Conservation (phyloP, 1,140 invertebrate species). For the Aphelenchoides fujianensis region DNA sequence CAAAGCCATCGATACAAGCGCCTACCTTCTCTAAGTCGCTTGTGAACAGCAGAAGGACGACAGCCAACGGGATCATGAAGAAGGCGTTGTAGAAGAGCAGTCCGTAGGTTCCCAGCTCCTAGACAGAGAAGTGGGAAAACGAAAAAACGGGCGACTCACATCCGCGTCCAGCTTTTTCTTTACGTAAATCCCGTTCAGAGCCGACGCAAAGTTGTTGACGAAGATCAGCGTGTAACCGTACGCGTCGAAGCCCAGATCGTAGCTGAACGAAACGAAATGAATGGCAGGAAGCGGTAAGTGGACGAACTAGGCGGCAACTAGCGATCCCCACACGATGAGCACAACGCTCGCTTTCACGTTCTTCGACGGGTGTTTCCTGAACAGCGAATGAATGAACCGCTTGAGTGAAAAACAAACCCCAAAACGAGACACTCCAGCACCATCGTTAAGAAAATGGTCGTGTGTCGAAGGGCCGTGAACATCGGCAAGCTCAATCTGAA, state of each 20-base stretch:
- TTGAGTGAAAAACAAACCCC: slow-evolving; percentile 66
- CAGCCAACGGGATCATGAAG: slow-evolving; percentile 83
- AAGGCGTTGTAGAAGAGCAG: slow-evolving; percentile 93
- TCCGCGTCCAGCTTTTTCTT: slow-evolving; percentile 91
- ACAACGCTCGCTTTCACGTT: slow-evolving; percentile 80
- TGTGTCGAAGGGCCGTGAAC: slow-evolving; percentile 91
- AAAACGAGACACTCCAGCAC: slow-evolving; percentile 84
- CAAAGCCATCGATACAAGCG: neutral
- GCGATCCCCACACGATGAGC: slow-evolving; percentile 88
- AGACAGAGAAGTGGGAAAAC: too few species aligned
- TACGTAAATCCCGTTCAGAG: slow-evolving; percentile 90
- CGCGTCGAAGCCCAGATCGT: slow-evolving; percentile 69
- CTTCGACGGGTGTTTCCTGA: slow-evolving; percentile 64
- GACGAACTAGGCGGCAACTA: slow-evolving; percentile 66
- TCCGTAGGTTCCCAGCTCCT: slow-evolving; percentile 89
- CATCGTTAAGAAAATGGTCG: slow-evolving; percentile 99
- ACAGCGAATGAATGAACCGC: slow-evolving; percentile 20
- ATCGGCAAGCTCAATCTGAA: slow-evolving; percentile 91
- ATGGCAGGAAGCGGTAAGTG: slow-evolving; percentile 32
- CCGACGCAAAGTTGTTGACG: slow-evolving; percentile 79
- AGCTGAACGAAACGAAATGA: slow-evolving; percentile 27
- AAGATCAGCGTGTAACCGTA: slow-evolving; percentile 78
- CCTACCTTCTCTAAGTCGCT: slow-evolving; percentile 73
- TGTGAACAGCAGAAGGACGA: slow-evolving; percentile 69
- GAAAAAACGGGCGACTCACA: slow-evolving; percentile 62